Conservation (phyloP, 2,888 invertebrate genomes). For the Eutolmus rufibarbis region DNA sequence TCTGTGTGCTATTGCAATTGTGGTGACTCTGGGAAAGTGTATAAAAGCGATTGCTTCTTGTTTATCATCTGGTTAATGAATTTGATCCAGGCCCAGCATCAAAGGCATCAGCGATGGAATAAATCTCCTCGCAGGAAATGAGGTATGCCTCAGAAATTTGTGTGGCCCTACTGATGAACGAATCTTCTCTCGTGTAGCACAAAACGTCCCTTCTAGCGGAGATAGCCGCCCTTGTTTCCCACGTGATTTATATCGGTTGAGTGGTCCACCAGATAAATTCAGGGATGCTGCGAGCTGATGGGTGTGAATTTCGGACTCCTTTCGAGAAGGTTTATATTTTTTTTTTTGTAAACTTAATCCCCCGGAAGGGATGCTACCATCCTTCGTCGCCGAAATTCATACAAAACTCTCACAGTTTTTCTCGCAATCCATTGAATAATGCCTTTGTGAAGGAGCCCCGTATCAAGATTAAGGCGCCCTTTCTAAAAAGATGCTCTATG, state of each 20-base stretch:
- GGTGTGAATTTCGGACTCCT: background rate
- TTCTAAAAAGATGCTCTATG: background rate
- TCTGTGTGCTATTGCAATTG: background rate
- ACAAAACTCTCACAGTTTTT: background rate
- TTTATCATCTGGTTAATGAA: constrained; percentile 15
- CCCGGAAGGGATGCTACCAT: background rate
- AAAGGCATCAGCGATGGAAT: background rate
- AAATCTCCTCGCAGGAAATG: background rate
- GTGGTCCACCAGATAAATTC: background rate
- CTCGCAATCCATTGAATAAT: background rate
- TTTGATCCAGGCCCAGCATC: background rate
- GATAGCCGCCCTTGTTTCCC: background rate
- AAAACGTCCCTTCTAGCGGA: background rate
- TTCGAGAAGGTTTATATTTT: background rate
- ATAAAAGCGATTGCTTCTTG: background rate
- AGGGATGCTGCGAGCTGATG: background rate
- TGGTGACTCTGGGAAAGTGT: background rate
- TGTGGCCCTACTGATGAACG: background rate
- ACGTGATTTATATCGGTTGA: background rate
- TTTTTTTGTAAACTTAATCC: background rate
- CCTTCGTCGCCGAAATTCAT: background rate
- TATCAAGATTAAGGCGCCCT: background rate
- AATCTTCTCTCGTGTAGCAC: background rate
- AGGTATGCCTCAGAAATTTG: constrained; percentile 15
- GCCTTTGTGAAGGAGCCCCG: background rate